Evolutionary conservation across 2,888 invertebrate species (phyloP).

Genomic region (Adela reaumurella): DNA sequence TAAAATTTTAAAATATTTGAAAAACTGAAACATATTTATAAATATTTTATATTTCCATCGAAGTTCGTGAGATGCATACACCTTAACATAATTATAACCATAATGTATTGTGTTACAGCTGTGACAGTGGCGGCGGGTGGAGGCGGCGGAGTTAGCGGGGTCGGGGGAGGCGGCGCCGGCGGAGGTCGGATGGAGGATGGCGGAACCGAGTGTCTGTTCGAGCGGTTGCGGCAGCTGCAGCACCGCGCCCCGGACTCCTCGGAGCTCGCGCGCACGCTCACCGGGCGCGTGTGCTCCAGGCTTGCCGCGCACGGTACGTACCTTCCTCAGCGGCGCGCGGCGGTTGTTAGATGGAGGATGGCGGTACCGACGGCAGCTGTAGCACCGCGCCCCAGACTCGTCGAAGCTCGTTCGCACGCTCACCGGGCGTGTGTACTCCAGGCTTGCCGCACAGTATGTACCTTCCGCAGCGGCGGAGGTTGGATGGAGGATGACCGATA

Average conservation of each 20-base stretch:
- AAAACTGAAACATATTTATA: no score
- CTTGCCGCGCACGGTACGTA: conserved; percentile 38
- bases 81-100: no score
- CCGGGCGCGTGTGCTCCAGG: conserved; percentile 39
- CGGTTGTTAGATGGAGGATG: conserved; percentile 43
- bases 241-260: conserved; percentile 40
- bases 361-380: conserved; percentile 33
- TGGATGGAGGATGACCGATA: conserved; percentile 39
- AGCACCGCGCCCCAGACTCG: conserved; percentile 42
- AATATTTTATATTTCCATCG: no score
- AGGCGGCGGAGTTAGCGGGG: no score
- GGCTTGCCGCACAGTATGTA: conserved; percentile 37
- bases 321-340: background rate
- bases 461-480: background rate
- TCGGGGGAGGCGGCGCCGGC: background rate
- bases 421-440: conserved; percentile 39
- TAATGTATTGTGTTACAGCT: no score
- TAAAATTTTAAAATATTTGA: no score
- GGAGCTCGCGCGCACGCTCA: conserved; percentile 41
- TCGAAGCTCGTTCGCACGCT: conserved; percentile 40
- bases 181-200: conserved; percentile 43
- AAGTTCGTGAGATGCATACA: no score
- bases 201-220: conserved; percentile 39
- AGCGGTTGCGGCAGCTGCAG: conserved; percentile 40
- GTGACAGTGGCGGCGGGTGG: no score